These are phyloP conservation scores for Calliphora vomitoria DNA, from an alignment of 2,888 invertebrate species.

Conservation along the genomic window DNA sequence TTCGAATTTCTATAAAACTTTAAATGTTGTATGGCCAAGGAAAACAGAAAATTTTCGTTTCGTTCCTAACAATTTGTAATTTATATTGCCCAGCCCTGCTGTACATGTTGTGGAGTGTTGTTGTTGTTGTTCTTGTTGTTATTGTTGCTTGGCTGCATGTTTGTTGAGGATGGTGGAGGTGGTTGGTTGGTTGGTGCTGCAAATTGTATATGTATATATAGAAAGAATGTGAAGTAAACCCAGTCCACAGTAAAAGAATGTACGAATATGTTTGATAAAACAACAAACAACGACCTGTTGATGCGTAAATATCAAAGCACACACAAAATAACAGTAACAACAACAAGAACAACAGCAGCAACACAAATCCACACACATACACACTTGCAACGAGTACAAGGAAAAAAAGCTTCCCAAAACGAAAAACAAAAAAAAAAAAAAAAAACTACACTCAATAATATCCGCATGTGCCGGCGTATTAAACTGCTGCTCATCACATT, in stretches of 20 bases:
- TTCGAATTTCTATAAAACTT: too few relatives aligned
- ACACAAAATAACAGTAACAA: conserved; percentile 48
- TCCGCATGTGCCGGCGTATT: conserved; percentile 62
- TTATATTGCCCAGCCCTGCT: not conserved
- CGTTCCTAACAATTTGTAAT: not conserved
- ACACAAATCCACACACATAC: conserved; percentile 17
- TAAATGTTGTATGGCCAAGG: too few relatives aligned
- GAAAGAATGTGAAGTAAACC: conserved; percentile 63
- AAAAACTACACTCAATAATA: conserved; percentile 47
- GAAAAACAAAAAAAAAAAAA: not conserved
- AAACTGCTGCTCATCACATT: conserved; percentile 41
- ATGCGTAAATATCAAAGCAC: conserved; percentile 75
- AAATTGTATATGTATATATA: conserved; percentile 30
- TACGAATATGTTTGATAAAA: conserved; percentile 57
- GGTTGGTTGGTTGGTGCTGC: conserved; percentile 46
- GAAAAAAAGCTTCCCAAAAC: conserved; percentile 34
- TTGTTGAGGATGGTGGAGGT: conserved; percentile 34
- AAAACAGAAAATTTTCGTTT: too few relatives aligned
- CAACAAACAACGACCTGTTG: conserved; percentile 75
- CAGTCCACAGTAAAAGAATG: conserved; percentile 51
- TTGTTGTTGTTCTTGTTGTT: conserved; percentile 30
- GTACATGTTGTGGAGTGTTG: not conserved
- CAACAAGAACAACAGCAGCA: conserved; percentile 13
- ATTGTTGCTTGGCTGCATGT: conserved; percentile 29
- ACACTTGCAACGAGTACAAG: not conserved